A percentile compares a stretch with the other conserved stretches of the same genome.
phyloP scores from a whole-genome alignment of 2,113 vertebrate species.

The Mastomys natalensis region DNA sequence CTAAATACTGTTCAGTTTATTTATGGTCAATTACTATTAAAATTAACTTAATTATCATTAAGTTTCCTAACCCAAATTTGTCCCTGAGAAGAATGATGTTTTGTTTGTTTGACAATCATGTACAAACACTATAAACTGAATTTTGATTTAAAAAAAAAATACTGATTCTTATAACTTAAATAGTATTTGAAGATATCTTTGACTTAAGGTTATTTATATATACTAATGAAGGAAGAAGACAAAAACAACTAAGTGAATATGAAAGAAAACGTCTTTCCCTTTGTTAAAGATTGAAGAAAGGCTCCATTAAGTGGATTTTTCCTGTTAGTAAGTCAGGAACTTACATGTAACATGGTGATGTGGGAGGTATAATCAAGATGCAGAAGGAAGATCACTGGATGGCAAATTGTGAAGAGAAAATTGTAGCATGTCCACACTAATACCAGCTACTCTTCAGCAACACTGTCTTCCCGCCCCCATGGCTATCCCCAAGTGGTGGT shows the following conservation, averaged over 20 bases:
- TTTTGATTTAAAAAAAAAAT: slow-evolving; percentile 44
- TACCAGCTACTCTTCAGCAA: too few species aligned
- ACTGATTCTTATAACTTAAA: not conserved
- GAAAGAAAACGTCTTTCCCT: not conserved
- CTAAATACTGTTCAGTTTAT: not conserved
- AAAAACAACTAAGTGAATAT: not conserved
- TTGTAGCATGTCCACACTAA: too few species aligned
- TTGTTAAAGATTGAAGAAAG: not conserved
- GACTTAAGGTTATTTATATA: not conserved
- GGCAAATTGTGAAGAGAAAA: not conserved
- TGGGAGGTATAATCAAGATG: not conserved
- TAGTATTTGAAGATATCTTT: not conserved
- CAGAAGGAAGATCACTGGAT: not conserved
- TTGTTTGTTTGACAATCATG: not conserved
- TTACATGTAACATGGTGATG: not conserved
- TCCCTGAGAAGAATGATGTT: not conserved
- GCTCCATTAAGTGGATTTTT: fast-evolving
- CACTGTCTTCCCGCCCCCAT: too few species aligned
- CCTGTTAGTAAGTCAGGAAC: too few species aligned
- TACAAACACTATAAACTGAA: not conserved
- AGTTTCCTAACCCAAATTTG: not conserved
- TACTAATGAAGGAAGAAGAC: not conserved
- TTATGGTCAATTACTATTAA: not conserved
- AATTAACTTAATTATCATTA: not conserved
- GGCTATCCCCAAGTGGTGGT: too few species aligned